Evolutionary conservation across 1,140 invertebrate species (phyloP), one percentile per base, ranked within the genome.

Genomic region (Lepidurus couesii): DNA sequence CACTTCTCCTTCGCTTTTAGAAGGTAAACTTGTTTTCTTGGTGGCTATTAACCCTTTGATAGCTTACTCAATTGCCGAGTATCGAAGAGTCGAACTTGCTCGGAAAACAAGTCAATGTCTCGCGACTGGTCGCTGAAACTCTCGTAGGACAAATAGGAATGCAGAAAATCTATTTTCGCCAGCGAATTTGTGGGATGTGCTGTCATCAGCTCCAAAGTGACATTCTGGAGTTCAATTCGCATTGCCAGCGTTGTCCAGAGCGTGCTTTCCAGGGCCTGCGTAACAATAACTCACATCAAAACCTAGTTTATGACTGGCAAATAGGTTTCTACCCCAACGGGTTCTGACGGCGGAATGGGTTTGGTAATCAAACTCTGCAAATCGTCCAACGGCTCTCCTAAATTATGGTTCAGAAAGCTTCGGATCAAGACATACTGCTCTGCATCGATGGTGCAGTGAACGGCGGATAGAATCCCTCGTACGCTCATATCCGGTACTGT

Each of bases 31-130:
- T 34, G 34, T 34, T 34, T 34, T 34, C 34, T 4, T 34, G 34
- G 4, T 4, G 3, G 34, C 34, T 34, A 34, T 4, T 34, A 34
- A 34, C 34, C 34, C 34, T 34, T 34, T 8, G 1, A 47, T 21
- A n/a, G 11, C 2, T 81, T 83, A 86, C 86, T 83, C 83, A 85
- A 84, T 80, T 85, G 94, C 79, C 94, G 88, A 11, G 92, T 93
- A 84, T 98, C 96, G 47, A 89, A 90, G 74, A 97, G 89, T 1
- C 94, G 84, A 83, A 98, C 97, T 85, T 97, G 95, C 84, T 93
- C 92, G 0, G 95, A 98, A 0, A 97, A 93, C 5, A 98, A 86
- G 86, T 97, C 95, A 42, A 98, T 90, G 83, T 98, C 96, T 85
- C 95, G 94, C 10, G 93, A 92, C 11, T 92, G 89, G 85, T 98